These are phyloP conservation scores for Xestoiulus laeticollis DNA, from an alignment of 2,888 invertebrate species.

Conservation along the genomic window DNA sequence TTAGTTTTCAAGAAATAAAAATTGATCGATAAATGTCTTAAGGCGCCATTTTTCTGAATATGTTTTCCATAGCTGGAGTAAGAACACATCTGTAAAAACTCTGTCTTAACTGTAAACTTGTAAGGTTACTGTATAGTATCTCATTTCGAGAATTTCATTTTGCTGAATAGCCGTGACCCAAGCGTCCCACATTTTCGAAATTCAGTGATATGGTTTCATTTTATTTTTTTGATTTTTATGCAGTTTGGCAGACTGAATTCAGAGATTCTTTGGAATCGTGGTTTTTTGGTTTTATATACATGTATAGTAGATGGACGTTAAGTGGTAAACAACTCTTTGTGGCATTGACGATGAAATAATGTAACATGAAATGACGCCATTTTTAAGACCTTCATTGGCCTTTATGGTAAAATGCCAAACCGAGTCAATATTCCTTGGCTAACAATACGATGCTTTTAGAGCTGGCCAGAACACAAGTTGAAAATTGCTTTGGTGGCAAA, in stretches of 20 bases:
- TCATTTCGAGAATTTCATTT: background rate
- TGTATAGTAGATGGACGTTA: background rate
- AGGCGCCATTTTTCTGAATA: background rate
- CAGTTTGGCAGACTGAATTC: background rate
- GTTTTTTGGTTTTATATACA: background rate
- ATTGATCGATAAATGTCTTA: background rate
- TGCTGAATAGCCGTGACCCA: background rate
- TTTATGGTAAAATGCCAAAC: background rate
- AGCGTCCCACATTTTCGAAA: background rate
- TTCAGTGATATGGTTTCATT: background rate
- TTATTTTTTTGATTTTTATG: background rate
- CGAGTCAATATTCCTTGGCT: background rate
- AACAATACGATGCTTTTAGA: background rate
- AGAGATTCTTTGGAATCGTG: background rate
- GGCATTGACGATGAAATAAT: background rate
- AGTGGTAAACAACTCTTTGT: slow-evolving; percentile 4
- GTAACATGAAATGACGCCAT: background rate
- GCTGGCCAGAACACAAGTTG: background rate
- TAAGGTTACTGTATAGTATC: background rate
- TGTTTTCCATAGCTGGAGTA: background rate
- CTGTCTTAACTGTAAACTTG: background rate
- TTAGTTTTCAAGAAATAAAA: background rate
- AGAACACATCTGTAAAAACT: background rate
- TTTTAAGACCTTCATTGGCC: background rate
- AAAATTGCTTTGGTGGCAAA: background rate